Conservation (phyloP, 2,888 invertebrate genomes). For the Sepioteuthis lessoniana region DNA sequence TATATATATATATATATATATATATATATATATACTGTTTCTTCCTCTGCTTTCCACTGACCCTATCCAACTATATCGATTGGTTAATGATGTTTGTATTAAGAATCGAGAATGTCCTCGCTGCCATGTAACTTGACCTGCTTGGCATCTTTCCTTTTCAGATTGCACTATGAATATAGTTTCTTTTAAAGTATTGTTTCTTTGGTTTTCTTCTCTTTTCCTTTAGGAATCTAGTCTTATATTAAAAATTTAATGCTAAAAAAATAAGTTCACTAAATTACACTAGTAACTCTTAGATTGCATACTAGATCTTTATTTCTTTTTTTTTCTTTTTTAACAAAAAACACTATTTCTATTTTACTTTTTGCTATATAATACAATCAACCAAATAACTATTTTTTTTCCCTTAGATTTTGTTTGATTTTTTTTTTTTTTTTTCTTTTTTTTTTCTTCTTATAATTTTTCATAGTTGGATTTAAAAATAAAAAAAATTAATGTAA, state of each 20-base stretch:
- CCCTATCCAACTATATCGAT: too few species aligned
- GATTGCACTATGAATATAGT: background rate
- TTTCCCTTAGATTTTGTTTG: background rate
- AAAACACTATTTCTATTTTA: background rate
- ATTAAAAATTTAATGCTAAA: background rate
- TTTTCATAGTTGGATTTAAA: too few species aligned
- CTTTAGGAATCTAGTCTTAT: too few species aligned
- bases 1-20: too few species aligned
- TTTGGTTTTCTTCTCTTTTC: too few species aligned
- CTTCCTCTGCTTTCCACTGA: too few species aligned
- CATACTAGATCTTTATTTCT: background rate
- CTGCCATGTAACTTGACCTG: background rate
- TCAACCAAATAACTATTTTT: background rate
- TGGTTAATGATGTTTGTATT: background rate
- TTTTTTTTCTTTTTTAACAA: too few species aligned
- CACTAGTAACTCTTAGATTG: background rate
- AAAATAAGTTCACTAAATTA: background rate
- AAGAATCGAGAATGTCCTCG: background rate
- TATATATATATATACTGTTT: too few species aligned
- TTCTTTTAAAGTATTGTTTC: background rate
- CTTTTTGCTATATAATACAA: background rate
- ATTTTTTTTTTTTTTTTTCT: too few species aligned
- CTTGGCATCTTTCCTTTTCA: background rate
- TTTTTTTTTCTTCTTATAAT: too few species aligned
- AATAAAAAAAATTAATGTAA: background rate